Evolutionary conservation across 2,113 vertebrate species (phyloP).

Genomic region (human): DNA sequence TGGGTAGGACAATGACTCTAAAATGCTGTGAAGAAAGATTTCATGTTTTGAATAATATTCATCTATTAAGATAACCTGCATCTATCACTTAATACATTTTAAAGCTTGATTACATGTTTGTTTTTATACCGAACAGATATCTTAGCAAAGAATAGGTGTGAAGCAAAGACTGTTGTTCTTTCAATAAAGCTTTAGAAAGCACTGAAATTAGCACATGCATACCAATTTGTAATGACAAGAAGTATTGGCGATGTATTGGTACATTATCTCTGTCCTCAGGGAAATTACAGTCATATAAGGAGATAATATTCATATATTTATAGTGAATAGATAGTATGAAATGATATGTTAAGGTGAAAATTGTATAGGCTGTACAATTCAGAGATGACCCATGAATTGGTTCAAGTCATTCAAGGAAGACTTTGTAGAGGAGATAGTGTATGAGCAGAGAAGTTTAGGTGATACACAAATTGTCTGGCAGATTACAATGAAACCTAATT

Average conservation of each 20-base stretch:
- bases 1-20: not conserved
- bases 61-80: not conserved
- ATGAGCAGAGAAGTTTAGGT: not conserved
- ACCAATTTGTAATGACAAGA: not conserved
- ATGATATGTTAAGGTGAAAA: not conserved
- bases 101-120: not conserved
- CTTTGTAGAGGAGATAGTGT: not conserved
- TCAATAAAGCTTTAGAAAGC: not conserved
- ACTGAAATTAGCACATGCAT: not conserved
- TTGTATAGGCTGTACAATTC: not conserved
- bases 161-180: not conserved
- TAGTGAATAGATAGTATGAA: not conserved
- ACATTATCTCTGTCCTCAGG: not conserved
- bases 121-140: not conserved
- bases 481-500: not conserved
- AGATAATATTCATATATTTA: not conserved
- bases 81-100: not conserved
- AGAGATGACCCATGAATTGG: not conserved
- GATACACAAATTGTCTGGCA: not conserved
- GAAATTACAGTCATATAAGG: not conserved
- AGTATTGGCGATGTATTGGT: not conserved
- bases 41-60: not conserved
- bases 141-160: not conserved
- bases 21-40: not conserved
- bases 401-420: not conserved